These are phyloP conservation scores for Protodeltote pygarga DNA, from an alignment of 2,888 invertebrate genomes.

Conservation along the genomic window DNA sequence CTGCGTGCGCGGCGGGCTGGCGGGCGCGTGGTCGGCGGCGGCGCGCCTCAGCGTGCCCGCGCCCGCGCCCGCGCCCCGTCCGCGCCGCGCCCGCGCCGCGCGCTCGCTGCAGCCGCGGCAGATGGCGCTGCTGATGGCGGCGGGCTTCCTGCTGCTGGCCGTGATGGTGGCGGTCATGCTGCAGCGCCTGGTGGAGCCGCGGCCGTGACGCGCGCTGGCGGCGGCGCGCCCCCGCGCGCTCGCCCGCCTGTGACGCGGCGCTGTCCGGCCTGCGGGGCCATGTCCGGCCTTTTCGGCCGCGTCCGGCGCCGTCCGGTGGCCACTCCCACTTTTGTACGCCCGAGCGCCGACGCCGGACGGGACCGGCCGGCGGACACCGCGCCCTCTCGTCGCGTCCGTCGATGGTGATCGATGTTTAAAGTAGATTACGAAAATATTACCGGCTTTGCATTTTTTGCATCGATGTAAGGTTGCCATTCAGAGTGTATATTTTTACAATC, in stretches of 20 bases:
- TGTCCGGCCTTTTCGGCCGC: slow-evolving; percentile 9
- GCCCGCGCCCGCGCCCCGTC: slow-evolving; percentile 83
- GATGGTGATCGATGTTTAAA: slow-evolving; percentile 29
- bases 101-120: slow-evolving; percentile 73
- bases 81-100: slow-evolving; percentile 88
- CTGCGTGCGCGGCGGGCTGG: slow-evolving; percentile 90
- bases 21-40: slow-evolving; percentile 90
- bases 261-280: background rate
- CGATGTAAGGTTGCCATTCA: slow-evolving; percentile 64
- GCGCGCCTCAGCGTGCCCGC: slow-evolving; percentile 81
- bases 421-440: slow-evolving; percentile 40
- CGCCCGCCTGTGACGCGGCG: slow-evolving; percentile 62
- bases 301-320: background rate
- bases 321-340: slow-evolving; percentile 19
- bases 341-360: slow-evolving; percentile 21
- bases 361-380: slow-evolving; percentile 12
- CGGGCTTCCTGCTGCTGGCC: slow-evolving; percentile 87
- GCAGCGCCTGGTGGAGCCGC: slow-evolving; percentile 84
- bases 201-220: slow-evolving; percentile 79
- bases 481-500: slow-evolving; percentile 63
- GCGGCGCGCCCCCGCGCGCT: slow-evolving; percentile 74
- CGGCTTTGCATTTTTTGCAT: slow-evolving; percentile 45
- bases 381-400: slow-evolving; percentile 20
- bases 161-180: slow-evolving; percentile 88
- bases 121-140: slow-evolving; percentile 88